phyloP scores from a whole-genome alignment of 1,140 invertebrate genomes.

The Gryllus bimaculatus region DNA sequence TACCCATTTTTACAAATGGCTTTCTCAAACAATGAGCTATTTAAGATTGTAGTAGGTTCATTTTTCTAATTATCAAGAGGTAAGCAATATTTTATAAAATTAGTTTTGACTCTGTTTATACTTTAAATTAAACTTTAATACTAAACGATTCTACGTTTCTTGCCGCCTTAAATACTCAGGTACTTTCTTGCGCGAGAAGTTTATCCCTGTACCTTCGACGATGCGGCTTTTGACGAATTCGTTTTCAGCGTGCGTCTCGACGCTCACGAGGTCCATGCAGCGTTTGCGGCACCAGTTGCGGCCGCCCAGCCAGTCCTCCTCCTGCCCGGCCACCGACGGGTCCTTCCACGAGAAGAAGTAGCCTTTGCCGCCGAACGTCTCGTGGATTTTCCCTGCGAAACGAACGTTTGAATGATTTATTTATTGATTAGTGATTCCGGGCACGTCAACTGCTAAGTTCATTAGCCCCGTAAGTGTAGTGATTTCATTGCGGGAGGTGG shows the following conservation, averaged over 20 bases:
- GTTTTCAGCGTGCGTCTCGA: constrained; percentile 72
- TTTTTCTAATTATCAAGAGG: no score
- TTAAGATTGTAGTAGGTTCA: no score
- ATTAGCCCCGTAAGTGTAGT: no score
- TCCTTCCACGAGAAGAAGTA: constrained; percentile 82
- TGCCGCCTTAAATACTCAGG: neutral
- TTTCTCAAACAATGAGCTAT: no score
- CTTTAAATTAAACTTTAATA: no score
- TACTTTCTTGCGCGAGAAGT: neutral
- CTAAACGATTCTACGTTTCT: neutral
- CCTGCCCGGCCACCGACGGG: constrained; percentile 53
- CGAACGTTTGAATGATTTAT: neutral
- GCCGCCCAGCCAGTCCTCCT: constrained; percentile 69
- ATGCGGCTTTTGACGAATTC: constrained; percentile 70
- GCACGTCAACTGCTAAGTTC: no score
- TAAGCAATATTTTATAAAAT: no score
- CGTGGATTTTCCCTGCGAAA: constrained; percentile 38
- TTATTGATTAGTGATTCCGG: neutral
- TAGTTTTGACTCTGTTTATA: no score
- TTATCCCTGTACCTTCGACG: constrained; percentile 46
- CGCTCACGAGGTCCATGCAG: constrained; percentile 76
- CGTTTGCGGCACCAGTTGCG: constrained; percentile 73
- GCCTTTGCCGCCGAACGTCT: constrained; percentile 48
- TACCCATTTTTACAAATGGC: no score
- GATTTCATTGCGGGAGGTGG: no score